Base-by-base conservation (phyloP, 1,140 invertebrate species). In the Danaus plexippus region DNA sequence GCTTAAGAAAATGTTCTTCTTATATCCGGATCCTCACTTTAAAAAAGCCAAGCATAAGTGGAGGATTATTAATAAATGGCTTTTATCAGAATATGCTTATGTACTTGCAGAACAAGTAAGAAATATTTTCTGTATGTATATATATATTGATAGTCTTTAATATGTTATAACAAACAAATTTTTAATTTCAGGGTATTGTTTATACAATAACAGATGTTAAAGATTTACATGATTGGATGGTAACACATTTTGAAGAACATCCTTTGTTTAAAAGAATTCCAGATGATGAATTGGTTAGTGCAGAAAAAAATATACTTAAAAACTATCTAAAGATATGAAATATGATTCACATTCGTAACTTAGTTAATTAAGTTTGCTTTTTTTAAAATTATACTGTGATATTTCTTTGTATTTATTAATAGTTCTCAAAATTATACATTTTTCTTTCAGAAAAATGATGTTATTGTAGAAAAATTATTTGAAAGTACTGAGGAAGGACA, bases 21-120 rank as follows among this genome's bases (percentile, higher is more conserved):
- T 99, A n/a, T 99, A 98, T 86, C 98, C 98, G 32, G 98, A 99
- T 90, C 98, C 98, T 43, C 98, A 99, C 89, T 99, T 99, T 83
- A 99, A 99, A 85, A 98, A 96, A 73, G 92, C 96, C 0, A 99
- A 99, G 88, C 97, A 99, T 76, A 99, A 99, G 88, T 99, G 98
- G 98, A 90, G 98, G 61, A 99, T 99, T 49, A 98, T 99, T 64
- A 99, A 97, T 77, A 91, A 94, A 66, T 94, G 93, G 62, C 85
- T 99, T 11, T 86, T 99, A 43, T 94, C 97, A 11, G 98, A 99
- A 88, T 99, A 99, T 90, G 98, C 98, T 0, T 99, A 97, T 88
- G 92, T 98, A 43, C 86, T 99, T 42, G 89, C 90, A 44, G 92
- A 93, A 80, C 92, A 92, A 61, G 96, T 97, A 69, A 60, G 61